Conservation (phyloP, 2,797 vertebrate species). For the Neomorphus geoffroyi region DNA sequence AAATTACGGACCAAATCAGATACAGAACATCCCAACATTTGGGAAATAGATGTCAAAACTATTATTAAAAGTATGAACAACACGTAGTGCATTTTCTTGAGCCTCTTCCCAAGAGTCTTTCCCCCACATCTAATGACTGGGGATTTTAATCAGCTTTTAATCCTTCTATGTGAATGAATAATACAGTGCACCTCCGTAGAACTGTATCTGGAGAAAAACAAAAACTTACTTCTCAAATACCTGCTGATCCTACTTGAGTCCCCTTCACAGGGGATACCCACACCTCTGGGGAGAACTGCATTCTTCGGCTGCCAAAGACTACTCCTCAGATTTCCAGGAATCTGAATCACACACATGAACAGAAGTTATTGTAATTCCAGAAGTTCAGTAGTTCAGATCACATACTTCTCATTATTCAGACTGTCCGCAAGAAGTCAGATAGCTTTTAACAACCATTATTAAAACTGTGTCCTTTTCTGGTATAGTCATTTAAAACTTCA, state of each 20-base stretch:
- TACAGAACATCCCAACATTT: not conserved
- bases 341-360: not conserved
- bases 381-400: conserved; percentile 12
- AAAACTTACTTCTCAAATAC: conserved; percentile 15
- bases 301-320: rapidly evolving
- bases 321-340: conserved; percentile 33
- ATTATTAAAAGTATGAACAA: not conserved
- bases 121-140: not conserved
- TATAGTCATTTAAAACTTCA: not conserved
- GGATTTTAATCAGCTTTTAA: not conserved
- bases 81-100: not conserved
- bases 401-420: not conserved
- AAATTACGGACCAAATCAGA: not conserved
- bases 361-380: conserved; percentile 24
- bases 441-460: conserved; percentile 19
- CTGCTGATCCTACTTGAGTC: not conserved
- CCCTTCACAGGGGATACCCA: not conserved
- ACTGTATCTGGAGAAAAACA: not conserved
- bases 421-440: not conserved
- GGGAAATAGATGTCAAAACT: not conserved
- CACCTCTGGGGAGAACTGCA: not conserved
- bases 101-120: not conserved
- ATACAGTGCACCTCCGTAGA: not conserved
- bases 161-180: not conserved
- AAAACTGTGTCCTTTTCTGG: not conserved